phyloP scores from a whole-genome alignment of 2,797 vertebrate species.

The Rachycentron canadum region DNA sequence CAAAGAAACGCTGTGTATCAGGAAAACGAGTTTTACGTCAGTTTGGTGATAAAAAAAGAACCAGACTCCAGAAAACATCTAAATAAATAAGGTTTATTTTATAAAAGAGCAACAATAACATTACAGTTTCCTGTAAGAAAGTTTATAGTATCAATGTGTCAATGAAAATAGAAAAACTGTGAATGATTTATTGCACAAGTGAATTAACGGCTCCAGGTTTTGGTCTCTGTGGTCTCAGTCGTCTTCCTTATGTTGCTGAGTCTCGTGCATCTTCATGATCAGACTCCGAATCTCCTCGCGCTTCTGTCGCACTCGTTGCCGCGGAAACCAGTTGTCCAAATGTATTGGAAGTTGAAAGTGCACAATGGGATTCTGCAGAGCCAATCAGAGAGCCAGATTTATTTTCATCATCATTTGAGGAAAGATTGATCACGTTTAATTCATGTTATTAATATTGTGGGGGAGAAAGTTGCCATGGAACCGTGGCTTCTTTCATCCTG shows the following conservation, averaged over 20 bases:
- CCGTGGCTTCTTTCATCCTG: no score
- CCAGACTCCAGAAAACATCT: no score
- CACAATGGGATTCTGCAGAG: slow-evolving; percentile 90
- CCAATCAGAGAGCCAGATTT: slow-evolving; percentile 50
- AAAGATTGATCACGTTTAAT: not conserved
- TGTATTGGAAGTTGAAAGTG: slow-evolving; percentile 90
- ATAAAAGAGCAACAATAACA: not conserved
- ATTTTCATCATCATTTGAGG: not conserved
- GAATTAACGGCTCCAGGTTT: not conserved
- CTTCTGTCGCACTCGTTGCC: slow-evolving; percentile 89
- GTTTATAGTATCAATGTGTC: not conserved
- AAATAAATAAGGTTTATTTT: not conserved
- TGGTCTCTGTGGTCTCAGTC: slow-evolving; percentile 40
- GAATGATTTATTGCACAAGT: slow-evolving; percentile 24
- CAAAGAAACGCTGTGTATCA: not conserved
- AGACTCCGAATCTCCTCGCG: slow-evolving; percentile 91
- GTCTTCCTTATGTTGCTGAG: slow-evolving; percentile 79
- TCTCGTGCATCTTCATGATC: slow-evolving; percentile 89
- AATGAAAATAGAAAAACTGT: slow-evolving; percentile 11
- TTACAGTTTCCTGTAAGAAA: not conserved
- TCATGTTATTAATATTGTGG: no score
- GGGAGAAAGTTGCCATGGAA: no score
- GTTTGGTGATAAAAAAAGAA: no score
- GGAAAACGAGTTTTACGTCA: no score
- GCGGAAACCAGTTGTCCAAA: slow-evolving; percentile 92